Conservation (phyloP, 2,888 invertebrate genomes). For the Lobophora halterata region DNA sequence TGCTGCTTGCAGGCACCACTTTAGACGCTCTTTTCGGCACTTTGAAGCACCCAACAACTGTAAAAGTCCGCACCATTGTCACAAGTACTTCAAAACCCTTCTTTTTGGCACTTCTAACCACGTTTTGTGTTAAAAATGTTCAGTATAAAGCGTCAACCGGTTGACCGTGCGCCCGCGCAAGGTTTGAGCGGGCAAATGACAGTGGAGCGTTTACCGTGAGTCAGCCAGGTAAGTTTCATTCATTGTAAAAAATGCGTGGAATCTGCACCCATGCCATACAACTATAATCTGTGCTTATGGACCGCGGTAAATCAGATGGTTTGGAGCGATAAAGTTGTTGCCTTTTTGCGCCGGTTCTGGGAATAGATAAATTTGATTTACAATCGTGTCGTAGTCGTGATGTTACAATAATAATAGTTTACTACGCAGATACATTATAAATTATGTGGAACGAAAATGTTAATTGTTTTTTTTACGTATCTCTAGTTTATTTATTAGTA, state of each 20-base stretch:
- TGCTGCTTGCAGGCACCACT: slow-evolving; percentile 58
- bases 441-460: no score
- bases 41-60: slow-evolving; percentile 61
- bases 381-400: background rate
- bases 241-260: background rate
- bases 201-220: slow-evolving; percentile 26
- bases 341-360: slow-evolving; percentile 9
- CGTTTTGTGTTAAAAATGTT: slow-evolving; percentile 15
- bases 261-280: slow-evolving; percentile 3
- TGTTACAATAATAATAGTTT: no score
- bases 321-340: slow-evolving; percentile 13
- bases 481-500: no score
- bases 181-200: slow-evolving; percentile 28
- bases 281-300: background rate
- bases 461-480: no score
- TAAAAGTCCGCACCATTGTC: slow-evolving; percentile 64
- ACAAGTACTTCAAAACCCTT: slow-evolving; percentile 19
- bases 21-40: slow-evolving; percentile 58
- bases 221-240: slow-evolving; percentile 26
- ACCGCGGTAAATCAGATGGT: slow-evolving; percentile 14
- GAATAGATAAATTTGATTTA: slow-evolving; percentile 6
- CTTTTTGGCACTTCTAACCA: slow-evolving; percentile 28
- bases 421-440: no score
- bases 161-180: slow-evolving; percentile 53
- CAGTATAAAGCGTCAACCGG: slow-evolving; percentile 23